These are phyloP conservation scores for Lasioglossum calceatum DNA, from an alignment of 2,888 invertebrate species.

Conservation along the genomic window DNA sequence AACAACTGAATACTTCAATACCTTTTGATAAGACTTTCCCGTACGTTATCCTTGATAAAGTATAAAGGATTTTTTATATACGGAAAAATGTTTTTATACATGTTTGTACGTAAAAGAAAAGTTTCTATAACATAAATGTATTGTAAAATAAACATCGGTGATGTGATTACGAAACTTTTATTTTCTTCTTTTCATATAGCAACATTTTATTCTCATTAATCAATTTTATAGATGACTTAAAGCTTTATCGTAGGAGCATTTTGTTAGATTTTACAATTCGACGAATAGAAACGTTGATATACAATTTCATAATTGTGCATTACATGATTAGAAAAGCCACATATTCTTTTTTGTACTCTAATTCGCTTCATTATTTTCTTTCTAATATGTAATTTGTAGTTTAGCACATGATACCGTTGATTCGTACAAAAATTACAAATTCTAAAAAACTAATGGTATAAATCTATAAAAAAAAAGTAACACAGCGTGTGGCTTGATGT, in stretches of 20 bases:
- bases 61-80: neutral
- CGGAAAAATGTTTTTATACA: conserved; percentile 21
- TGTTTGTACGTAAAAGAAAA: conserved; percentile 22
- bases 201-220: conserved; percentile 60
- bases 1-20: neutral
- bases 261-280: conserved; percentile 47
- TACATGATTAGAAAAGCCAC: conserved; percentile 62
- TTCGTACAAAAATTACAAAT: conserved; percentile 61
- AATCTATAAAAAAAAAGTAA: conserved; percentile 57
- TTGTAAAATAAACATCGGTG: conserved; percentile 19
- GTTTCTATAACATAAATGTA: conserved; percentile 12
- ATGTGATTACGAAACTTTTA: conserved; percentile 23
- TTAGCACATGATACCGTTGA: conserved; percentile 55
- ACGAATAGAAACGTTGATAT: conserved; percentile 55
- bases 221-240: conserved; percentile 48
- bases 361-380: conserved; percentile 47
- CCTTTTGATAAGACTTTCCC: neutral
- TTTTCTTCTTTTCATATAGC: conserved; percentile 44
- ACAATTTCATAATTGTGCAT: conserved; percentile 53
- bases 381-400: conserved; percentile 51
- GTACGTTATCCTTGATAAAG: neutral
- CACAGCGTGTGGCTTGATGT: conserved; percentile 41
- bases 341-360: conserved; percentile 60
- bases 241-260: conserved; percentile 49
- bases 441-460: conserved; percentile 55